Conservation (phyloP, 1,140 invertebrate genomes). For the Cotesia glomerata region DNA sequence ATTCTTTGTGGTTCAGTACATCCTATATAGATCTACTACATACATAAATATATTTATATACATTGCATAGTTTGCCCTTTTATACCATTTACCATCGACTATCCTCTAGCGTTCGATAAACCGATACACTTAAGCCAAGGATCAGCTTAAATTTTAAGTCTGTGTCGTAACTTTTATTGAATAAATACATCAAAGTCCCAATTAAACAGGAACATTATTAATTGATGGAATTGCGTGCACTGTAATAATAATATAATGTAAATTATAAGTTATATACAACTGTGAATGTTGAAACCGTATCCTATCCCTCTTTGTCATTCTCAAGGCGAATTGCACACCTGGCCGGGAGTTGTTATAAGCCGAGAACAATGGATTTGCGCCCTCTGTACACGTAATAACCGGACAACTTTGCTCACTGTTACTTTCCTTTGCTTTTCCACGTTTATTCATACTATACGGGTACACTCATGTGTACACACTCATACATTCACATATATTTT, state of each 20-base stretch:
- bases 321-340: constrained; percentile 24
- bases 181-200: no score
- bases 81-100: no score
- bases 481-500: no score
- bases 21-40: background rate
- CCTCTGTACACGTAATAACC: constrained; percentile 41
- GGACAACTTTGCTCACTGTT: constrained; percentile 33
- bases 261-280: background rate
- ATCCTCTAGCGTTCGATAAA: background rate
- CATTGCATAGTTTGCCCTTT: constrained; percentile 13
- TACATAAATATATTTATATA: background rate
- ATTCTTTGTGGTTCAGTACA: constrained; percentile 3
- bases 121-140: constrained; percentile 1
- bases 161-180: background rate
- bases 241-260: background rate
- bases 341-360: constrained; percentile 5
- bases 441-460: constrained; percentile 5
- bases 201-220: no score
- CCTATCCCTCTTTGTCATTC: background rate
- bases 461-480: no score
- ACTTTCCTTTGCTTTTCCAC: constrained; percentile 34
- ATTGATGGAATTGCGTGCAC: no score
- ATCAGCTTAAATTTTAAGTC: background rate
- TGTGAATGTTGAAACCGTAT: no score
- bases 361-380: constrained; percentile 42